Conservation (phyloP, 1,140 invertebrate species). For the Chionoecetes opilio region DNA sequence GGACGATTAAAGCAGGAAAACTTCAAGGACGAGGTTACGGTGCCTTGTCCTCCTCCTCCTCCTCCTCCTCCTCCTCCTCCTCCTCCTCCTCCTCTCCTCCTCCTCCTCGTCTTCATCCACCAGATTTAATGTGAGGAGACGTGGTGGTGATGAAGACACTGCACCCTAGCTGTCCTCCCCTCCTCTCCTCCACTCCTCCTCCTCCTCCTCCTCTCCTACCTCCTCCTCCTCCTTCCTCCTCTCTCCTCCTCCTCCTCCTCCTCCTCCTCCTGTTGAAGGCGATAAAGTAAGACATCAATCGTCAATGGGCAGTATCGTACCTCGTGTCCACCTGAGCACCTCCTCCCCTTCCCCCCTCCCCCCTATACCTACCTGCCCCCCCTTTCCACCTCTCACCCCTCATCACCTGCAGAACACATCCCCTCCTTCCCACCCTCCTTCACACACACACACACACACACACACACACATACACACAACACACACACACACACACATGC, state of each 20-base stretch:
- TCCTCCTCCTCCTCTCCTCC: neutral
- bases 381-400: neutral
- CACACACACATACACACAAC: constrained; percentile 1
- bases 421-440: neutral
- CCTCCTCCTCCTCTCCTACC: neutral
- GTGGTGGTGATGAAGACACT: too few species aligned
- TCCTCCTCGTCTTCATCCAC: neutral
- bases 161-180: neutral
- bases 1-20: neutral
- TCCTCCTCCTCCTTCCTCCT: too few species aligned
- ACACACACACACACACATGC: neutral
- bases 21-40: neutral
- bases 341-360: neutral
- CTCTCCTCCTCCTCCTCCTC: neutral
- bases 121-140: too few species aligned
- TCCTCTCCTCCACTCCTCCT: neutral
- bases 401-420: neutral
- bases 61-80: neutral
- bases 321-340: constrained; percentile 29
- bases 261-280: constrained; percentile 30
- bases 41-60: neutral
- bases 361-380: neutral
- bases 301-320: constrained; percentile 36
- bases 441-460: neutral
- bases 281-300: constrained; percentile 49